Evolutionary conservation across 2,888 invertebrate genomes (phyloP).

Genomic region (Aleiodes testaceus): DNA sequence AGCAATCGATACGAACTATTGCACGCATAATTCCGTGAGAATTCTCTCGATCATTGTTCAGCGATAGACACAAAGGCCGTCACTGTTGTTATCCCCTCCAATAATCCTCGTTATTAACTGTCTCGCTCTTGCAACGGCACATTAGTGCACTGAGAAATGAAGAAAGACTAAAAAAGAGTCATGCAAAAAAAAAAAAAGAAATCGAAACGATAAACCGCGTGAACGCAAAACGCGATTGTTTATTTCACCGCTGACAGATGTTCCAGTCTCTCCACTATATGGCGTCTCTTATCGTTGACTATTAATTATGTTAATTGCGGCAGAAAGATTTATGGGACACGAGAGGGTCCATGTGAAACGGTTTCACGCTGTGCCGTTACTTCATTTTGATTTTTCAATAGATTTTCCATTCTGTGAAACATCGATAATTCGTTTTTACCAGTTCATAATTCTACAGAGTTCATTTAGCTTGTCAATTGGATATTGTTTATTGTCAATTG

Average conservation of each 20-base stretch:
- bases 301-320: constrained; percentile 63
- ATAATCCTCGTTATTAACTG: constrained; percentile 34
- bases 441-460: no score
- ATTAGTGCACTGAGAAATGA: constrained; percentile 1
- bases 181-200: neutral
- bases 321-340: constrained; percentile 38
- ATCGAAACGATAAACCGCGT: constrained; percentile 30
- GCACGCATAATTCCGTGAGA: constrained; percentile 44
- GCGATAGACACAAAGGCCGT: constrained; percentile 46
- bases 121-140: constrained; percentile 5
- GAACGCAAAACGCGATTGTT: constrained; percentile 50
- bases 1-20: constrained; percentile 21
- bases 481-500: constrained; percentile 10
- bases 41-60: constrained; percentile 51
- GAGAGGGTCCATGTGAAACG: constrained; percentile 24
- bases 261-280: constrained; percentile 47
- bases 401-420: neutral
- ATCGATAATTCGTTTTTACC: constrained; percentile 4
- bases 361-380: constrained; percentile 22
- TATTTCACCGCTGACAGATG: constrained; percentile 57
- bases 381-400: constrained; percentile 21
- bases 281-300: constrained; percentile 54
- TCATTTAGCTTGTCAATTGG: neutral
- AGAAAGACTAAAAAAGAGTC: neutral
- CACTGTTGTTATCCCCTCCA: constrained; percentile 46